Conservation (phyloP, 2,797 vertebrate species). For the Esox masquinongy region DNA sequence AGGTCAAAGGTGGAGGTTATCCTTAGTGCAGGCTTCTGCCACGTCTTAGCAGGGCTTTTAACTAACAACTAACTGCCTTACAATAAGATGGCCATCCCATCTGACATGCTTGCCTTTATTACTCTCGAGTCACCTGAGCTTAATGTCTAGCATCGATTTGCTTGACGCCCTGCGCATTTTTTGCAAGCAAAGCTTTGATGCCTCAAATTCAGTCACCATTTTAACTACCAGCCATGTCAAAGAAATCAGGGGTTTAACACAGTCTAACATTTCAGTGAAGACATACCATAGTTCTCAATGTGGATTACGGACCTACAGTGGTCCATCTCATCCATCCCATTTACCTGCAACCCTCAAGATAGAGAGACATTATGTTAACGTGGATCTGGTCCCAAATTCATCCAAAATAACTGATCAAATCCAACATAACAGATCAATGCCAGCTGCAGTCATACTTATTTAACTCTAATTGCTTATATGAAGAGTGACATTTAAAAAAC, state of each 20-base stretch:
- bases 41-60: not conserved
- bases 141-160: not conserved
- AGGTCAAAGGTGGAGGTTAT: slow-evolving; percentile 6
- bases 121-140: not conserved
- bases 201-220: not conserved
- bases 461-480: not conserved
- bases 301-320: not conserved
- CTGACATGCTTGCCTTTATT: not conserved
- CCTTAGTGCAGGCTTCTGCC: slow-evolving; percentile 1
- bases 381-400: not conserved
- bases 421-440: not conserved
- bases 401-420: not conserved
- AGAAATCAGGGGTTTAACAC: not conserved
- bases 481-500: slow-evolving; percentile 3
- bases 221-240: not conserved
- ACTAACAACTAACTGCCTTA: too few relatives aligned
- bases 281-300: not conserved
- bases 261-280: not conserved
- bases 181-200: not conserved
- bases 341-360: not conserved
- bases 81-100: not conserved
- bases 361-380: not conserved
- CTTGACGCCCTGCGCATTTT: not conserved
- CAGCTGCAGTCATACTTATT: not conserved
- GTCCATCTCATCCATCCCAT: not conserved